Base-by-base conservation (phyloP, 2,113 vertebrate species). In the Sisor rabdophorus region DNA sequence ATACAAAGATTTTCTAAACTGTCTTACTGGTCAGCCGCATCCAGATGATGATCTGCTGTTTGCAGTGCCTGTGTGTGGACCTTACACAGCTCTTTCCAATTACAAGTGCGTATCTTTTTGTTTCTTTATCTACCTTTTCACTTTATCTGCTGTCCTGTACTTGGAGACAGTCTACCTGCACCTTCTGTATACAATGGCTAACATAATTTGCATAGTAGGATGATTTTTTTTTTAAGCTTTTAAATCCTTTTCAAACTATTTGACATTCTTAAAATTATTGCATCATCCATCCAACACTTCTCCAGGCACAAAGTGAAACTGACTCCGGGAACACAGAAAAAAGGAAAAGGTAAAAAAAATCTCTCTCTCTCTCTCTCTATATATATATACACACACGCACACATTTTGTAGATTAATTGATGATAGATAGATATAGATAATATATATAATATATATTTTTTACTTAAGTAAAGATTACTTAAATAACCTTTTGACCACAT, bases 321-420 rank as follows among this genome's bases (percentile, higher is more conserved):
- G 81, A 99, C 97, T 0, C 97, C 97, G 0, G 97, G 97, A 59
- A 86, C 94, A 10, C 96, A 99, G 74, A 98, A 97, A 89, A 99
- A 99, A 83, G 97, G 97, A 56, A 99, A 98, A 95, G 97, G 97
- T 99, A 92, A 59, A 55, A 48, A 11, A 32, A 3, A 6, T 36
- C 6, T 36, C 32, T 36, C n/a, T n/a, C n/a, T n/a, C n/a, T n/a
- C n/a, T n/a, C n/a, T n/a, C n/a, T n/a, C n/a, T n/a, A n/a, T n/a
- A n/a, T n/a, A n/a, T n/a, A n/a, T n/a, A n/a, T n/a, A n/a, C n/a
- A n/a, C n/a, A n/a, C n/a, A n/a, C n/a, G n/a, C n/a, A n/a, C n/a
- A n/a, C n/a, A n/a, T n/a, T n/a, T n/a, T n/a, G n/a, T n/a, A n/a
- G n/a, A n/a, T n/a, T n/a, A n/a, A n/a, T n/a, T n/a, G n/a, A n/a